Conservation (phyloP, 2,797 vertebrate species). For the Micrastur ruficollis region DNA sequence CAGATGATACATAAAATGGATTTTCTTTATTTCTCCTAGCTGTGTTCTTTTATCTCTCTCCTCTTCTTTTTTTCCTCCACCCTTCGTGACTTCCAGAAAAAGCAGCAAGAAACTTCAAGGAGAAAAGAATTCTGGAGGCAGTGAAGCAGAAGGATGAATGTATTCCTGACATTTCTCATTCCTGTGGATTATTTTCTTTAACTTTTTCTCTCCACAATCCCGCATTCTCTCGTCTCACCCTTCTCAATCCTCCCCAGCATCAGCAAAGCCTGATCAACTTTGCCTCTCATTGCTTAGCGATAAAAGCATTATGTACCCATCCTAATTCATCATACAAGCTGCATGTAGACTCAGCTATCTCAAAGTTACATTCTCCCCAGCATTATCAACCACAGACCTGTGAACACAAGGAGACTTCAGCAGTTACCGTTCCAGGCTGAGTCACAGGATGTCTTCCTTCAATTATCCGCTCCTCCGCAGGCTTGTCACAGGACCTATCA, state of each 20-base stretch:
- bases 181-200: neutral
- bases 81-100: slow-evolving; percentile 47
- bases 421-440: neutral
- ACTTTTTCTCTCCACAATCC: neutral
- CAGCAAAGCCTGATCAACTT: slow-evolving; percentile 29
- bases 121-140: slow-evolving; percentile 50
- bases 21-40: neutral
- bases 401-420: neutral
- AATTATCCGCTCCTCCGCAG: neutral
- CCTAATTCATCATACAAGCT: neutral
- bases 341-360: neutral
- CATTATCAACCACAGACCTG: neutral
- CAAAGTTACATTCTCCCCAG: neutral
- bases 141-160: neutral
- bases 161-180: slow-evolving; percentile 9
- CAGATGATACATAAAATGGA: neutral
- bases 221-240: neutral
- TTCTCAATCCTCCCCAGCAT: neutral
- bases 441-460: neutral
- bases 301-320: neutral
- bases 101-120: slow-evolving; percentile 53
- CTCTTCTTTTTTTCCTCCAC: neutral
- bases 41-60: neutral
- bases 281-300: neutral
- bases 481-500: neutral